Conservation (phyloP, 2,113 vertebrate species). For the Colaptes auratus region DNA sequence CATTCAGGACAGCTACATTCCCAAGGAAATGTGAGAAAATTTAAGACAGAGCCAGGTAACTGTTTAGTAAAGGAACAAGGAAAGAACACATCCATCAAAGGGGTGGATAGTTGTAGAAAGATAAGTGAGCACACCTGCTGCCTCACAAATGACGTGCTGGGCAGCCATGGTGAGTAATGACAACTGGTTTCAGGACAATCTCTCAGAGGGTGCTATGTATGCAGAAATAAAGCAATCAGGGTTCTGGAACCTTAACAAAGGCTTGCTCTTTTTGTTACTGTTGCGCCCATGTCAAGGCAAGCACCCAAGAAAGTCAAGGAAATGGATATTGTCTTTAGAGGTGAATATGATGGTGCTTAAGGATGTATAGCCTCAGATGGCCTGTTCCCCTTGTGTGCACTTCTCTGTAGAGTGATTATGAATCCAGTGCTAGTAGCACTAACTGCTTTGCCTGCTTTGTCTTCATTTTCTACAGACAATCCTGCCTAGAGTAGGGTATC, state of each 20-base stretch:
- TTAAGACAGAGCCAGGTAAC: not conserved
- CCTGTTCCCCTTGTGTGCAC: not conserved
- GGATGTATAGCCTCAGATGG: not conserved
- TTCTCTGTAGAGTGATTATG: not conserved
- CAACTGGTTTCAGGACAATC: not conserved
- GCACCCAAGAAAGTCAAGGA: not conserved
- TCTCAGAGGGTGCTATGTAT: not conserved
- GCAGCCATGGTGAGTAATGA: not conserved
- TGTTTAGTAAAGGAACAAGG: not conserved
- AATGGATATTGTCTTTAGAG: not conserved
- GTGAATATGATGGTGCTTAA: not conserved
- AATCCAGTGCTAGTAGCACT: rapidly evolving
- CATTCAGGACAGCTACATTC: too few species aligned
- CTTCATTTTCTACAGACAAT: not conserved
- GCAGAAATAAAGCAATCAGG: not conserved
- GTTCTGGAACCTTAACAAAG: not conserved
- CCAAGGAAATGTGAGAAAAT: not conserved
- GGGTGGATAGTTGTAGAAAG: not conserved
- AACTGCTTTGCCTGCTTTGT: not conserved
- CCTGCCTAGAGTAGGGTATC: not conserved
- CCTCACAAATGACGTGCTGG: not conserved
- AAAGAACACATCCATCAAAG: not conserved
- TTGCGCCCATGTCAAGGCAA: not conserved
- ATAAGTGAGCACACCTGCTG: not conserved
- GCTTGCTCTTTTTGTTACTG: not conserved